Percentiles rank a stretch among this genome's conserved stretches.
phyloP scores from a whole-genome alignment of 1,140 invertebrate species.

The Palaemon carinicauda region DNA sequence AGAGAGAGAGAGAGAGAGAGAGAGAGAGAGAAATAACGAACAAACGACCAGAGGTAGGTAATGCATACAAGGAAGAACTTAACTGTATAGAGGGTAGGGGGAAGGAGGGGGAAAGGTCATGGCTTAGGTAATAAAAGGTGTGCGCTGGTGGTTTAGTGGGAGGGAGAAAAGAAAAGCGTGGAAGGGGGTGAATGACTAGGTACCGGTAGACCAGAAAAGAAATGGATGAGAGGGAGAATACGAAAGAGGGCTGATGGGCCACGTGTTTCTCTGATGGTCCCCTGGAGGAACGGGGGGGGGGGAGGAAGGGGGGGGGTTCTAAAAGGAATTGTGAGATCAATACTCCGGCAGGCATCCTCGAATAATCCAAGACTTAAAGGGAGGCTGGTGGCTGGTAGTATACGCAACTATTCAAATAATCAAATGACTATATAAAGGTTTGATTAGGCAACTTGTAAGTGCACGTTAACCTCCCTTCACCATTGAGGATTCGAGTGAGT shows the following conservation, averaged over 20 bases:
- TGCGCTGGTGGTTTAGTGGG: not conserved
- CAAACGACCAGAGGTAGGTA: too few species aligned
- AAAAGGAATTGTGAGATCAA: not conserved
- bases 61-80: not conserved
- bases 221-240: not conserved
- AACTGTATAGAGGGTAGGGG: conserved; percentile 11
- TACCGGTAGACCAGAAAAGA: not conserved
- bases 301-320: not conserved
- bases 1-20: conserved; percentile 23
- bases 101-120: conserved; percentile 1
- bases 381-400: too few species aligned
- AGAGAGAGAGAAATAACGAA: too few species aligned
- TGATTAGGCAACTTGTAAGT: too few species aligned
- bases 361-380: too few species aligned
- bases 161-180: not conserved
- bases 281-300: not conserved
- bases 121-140: not conserved
- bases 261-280: too few species aligned
- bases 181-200: not conserved
- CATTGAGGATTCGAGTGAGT: too few species aligned
- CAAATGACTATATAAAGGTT: too few species aligned
- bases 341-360: not conserved
- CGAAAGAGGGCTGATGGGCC: not conserved
- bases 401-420: too few species aligned
- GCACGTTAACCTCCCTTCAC: too few species aligned